Percentiles rank a stretch among this genome's conserved stretches.
Evolutionary conservation across 2,888 invertebrate species (phyloP).

Genomic region (Campaea margaritaria): DNA sequence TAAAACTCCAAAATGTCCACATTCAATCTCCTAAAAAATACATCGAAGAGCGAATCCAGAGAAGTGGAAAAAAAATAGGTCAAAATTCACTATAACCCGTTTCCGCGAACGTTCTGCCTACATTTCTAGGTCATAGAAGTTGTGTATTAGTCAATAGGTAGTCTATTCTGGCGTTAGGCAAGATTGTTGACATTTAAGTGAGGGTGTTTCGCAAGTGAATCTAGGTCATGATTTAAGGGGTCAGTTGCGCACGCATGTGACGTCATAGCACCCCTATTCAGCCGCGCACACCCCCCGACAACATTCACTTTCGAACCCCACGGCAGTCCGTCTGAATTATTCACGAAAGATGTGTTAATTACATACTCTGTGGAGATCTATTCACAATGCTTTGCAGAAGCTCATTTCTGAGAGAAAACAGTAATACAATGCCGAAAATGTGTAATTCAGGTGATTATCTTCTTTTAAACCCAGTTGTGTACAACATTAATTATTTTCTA

Average conservation of each 20-base stretch:
- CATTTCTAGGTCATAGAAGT: constrained; percentile 56
- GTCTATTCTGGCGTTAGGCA: constrained; percentile 55
- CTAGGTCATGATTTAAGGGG: constrained; percentile 71
- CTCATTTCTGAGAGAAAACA: not conserved
- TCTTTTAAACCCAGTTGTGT: constrained; percentile 1
- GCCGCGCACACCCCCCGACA: constrained; percentile 57
- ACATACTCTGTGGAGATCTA: not conserved
- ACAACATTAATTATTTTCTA: not conserved
- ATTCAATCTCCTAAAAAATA: constrained; percentile 10
- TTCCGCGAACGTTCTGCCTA: constrained; percentile 26
- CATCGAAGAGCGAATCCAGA: constrained; percentile 14
- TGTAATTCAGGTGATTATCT: not conserved
- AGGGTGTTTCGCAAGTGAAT: constrained; percentile 69
- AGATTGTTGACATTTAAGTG: constrained; percentile 75
- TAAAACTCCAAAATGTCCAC: constrained; percentile 1
- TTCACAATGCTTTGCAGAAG: constrained; percentile 1
- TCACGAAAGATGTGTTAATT: constrained; percentile 18
- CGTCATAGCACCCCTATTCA: constrained; percentile 64
- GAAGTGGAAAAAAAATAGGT: constrained; percentile 35
- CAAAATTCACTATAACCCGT: constrained; percentile 34
- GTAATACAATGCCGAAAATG: not conserved
- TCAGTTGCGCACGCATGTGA: constrained; percentile 76
- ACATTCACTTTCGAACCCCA: constrained; percentile 66
- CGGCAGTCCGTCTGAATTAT: constrained; percentile 24
- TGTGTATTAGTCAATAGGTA: constrained; percentile 64